A percentile compares a stretch with the other conserved stretches of the same genome.
Evolutionary conservation across 2,888 invertebrate genomes (phyloP).

Genomic region (Piscicola geometra): DNA sequence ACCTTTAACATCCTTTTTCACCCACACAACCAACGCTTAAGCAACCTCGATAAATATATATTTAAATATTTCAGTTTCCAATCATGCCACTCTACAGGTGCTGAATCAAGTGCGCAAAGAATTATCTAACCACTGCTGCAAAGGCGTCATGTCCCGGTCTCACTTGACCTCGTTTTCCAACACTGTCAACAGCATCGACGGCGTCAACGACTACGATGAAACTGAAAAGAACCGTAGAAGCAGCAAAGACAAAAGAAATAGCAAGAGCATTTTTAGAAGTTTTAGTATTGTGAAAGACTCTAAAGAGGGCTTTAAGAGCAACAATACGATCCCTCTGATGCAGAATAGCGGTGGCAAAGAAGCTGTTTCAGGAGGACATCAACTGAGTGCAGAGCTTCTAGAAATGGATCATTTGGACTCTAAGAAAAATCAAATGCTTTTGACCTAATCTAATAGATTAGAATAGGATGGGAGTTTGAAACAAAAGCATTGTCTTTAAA

Average conservation of each 20-base stretch:
- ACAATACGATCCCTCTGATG: neutral
- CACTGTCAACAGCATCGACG: neutral
- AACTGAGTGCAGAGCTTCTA: neutral
- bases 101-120: conserved; percentile 8
- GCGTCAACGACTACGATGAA: neutral
- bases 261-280: neutral
- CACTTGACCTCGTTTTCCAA: neutral
- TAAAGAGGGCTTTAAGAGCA: neutral
- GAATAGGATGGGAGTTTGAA: too few species aligned
- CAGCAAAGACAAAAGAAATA: neutral
- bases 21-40: too few species aligned
- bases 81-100: conserved; percentile 4
- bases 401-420: neutral
- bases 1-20: too few species aligned
- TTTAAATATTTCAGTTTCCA: too few species aligned
- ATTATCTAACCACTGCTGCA: neutral
- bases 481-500: too few species aligned
- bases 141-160: neutral
- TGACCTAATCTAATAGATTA: neutral
- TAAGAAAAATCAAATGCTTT: neutral
- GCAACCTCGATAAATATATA: too few species aligned
- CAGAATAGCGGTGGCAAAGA: neutral
- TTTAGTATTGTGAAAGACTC: neutral
- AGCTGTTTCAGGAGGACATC: too few species aligned
- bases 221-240: neutral